Evolutionary conservation across 2,113 vertebrate genomes (phyloP), one percentile per base, ranked within the genome.

Genomic region (Hypomesus transpacificus): DNA sequence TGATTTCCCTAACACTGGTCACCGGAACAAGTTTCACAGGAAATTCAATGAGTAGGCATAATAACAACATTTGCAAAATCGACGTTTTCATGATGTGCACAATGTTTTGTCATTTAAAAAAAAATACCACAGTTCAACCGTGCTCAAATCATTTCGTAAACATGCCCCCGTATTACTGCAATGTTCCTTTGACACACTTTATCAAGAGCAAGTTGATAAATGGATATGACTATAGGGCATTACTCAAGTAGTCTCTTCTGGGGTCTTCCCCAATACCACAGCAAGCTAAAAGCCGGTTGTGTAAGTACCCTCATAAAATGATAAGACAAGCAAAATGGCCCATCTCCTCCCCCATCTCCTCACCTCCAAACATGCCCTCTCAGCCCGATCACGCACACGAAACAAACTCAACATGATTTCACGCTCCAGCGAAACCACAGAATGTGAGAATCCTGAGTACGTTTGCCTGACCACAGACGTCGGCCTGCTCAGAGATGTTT

Each of bases 351-450:
- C 7, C 21, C 39, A 51, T 68, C 61, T 52, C 17, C 24, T 78
- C 26, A 16, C 4, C 53, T 31, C 66, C n/a, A 60, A 77, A 79
- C 39, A 75, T 39, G 53, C 34, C 61, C 13, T 20, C 64, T 84
- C 62, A 74, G 60, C 67, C 66, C 28, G 69, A 68, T 60, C 54
- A 63, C 28, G 28, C 70, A 53, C 74, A 74, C 28, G 57, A 71
- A 58, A 68, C 20, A 60, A 28, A 61, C 21, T 77, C 57, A n/a
- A 20, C 73, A 54, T 73, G 68, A 75, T 75, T 81, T 80, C 51
- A 76, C 57, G 70, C 68, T 66, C 54, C 28, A 73, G 53, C 71
- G 64, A 71, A 69, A 14, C 46, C 70, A 54, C 26, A 31, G 7
- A 39, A 65, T 73, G 65, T 70, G 17, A 53, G 31, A 21, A 26